Evolutionary conservation across 2,113 vertebrate species (phyloP), one percentile per base, ranked within the genome.

Genomic region (Scytalopus superciliaris): DNA sequence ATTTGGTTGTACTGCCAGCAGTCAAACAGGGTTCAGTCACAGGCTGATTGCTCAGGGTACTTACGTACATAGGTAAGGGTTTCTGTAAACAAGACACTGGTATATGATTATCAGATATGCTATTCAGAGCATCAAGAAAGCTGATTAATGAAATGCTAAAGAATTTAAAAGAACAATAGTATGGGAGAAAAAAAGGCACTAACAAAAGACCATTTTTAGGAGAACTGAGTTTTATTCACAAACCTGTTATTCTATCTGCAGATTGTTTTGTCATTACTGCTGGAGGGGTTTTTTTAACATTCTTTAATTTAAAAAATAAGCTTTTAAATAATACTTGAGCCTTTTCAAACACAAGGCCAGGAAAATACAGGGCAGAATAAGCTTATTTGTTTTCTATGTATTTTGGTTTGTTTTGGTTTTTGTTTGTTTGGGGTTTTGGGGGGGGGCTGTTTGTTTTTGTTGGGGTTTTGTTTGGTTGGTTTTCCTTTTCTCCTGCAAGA

Each of bases 1-100:
- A 91, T 93, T n/a, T 68, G 49, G 47, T 79, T 92, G 72, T 89
- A 94, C 76, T 90, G 91, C 80, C 84, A 91, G 64, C 81, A 83
- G 49, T 76, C 88, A 79, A 69, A 84, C 11, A 74, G 24, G 2
- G 1, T 44, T 78, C 37, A 57, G 47, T 59, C 42, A 64, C 73
- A 79, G 78, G 33, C 50, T 45, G 64, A 87, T 40, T 92, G 64
- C 55, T 73, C 40, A 3, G 53, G 17, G 15, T 47, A 55, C 21
- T 52, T 69, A 78, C 55, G 18, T 39, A 75, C 25, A 74, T 17
- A 45, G 31, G n/a, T 14, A 67, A 62, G 56, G 49, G 56, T 56
- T 95, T 91, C 62, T 82, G 78, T 85, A 60, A 91, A 80, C 40
- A 90, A 40, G 33, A 44, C 31, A 55, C 93, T 67, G n/a, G 79